Conservation (phyloP, 2,888 invertebrate species). For the Mesoligia furuncula region DNA sequence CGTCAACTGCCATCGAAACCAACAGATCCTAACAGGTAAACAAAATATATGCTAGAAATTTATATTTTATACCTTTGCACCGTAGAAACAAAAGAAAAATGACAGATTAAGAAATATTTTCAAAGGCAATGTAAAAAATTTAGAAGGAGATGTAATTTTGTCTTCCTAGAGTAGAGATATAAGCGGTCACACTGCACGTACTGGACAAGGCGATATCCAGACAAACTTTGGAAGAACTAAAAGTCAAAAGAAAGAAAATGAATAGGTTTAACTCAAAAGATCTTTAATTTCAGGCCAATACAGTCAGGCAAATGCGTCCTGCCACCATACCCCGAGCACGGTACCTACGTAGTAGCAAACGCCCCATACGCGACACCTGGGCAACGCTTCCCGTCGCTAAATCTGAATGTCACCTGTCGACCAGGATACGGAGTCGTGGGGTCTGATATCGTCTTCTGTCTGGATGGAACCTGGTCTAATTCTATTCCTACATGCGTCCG, state of each 20-base stretch:
- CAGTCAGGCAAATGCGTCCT: slow-evolving; percentile 72
- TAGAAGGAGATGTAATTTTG: neutral
- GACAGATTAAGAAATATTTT: neutral
- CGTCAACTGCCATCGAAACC: slow-evolving; percentile 42
- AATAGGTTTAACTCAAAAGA: neutral
- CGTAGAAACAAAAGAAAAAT: neutral
- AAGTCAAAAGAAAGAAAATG: neutral
- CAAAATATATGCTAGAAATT: neutral
- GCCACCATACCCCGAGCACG: slow-evolving; percentile 76
- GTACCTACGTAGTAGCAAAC: slow-evolving; percentile 71
- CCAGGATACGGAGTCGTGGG: slow-evolving; percentile 73
- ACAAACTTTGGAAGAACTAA: neutral
- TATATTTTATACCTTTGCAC: neutral
- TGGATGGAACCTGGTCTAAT: slow-evolving; percentile 74
- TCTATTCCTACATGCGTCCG: slow-evolving; percentile 66
- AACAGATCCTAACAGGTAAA: slow-evolving; percentile 27
- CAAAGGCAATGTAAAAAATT: neutral
- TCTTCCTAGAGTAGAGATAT: neutral
- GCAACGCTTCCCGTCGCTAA: slow-evolving; percentile 65
- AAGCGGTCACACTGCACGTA: neutral
- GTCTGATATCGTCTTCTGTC: slow-evolving; percentile 67
- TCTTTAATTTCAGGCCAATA: slow-evolving; percentile 54
- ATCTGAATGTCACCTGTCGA: slow-evolving; percentile 75
- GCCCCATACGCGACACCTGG: slow-evolving; percentile 72
- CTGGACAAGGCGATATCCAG: neutral